Base-by-base conservation (phyloP, 1,140 invertebrate species). In the Metopolophium dirhodum region DNA sequence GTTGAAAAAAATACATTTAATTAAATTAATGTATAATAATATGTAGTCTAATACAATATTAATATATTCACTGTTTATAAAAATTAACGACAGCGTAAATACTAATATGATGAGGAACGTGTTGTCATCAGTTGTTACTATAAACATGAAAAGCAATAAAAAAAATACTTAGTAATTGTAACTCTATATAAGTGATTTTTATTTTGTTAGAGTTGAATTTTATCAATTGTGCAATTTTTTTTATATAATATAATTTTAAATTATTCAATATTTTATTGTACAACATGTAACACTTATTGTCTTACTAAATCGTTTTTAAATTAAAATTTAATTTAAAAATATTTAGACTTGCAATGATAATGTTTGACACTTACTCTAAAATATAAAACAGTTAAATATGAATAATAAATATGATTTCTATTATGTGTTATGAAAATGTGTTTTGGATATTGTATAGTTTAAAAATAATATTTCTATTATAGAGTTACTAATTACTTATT, bases 151-250 rank as follows among this genome's bases (percentile, higher is more conserved):
- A 37, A 54, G 1, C 49, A 57, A 23, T 37, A 89, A 57, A 90
- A 26, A 57, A 41, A 51, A n/a, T 90, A 41, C 51, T 9, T n/a
- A 47, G 61, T 68, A 9, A 61, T 45, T n/a, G 57, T 68, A 51
- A 90, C 89, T 89, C 49, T 30, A 68, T 68, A 41, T 61, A 45
- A 68, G 26, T 68, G 37, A 90, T 89, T 89, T 89, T 90, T 90
- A 90, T 45, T 45, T 90, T 20, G 37, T 89, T 20, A 23, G n/a
- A 57, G 22, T 68, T 35, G 23, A 90, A 61, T 90, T 61, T 90
- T 90, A 68, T 90, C 23, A 47, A 68, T 57, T 61, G 35, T 90
- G 11, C 54, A 90, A 45, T 90, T 90, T 45, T 45, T 26, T 51
- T n/a, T 89, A 1, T 61, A 61, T 11, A 61, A 61, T 68, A 18